phyloP scores from a whole-genome alignment of 2,797 vertebrate genomes.

The Neopelma chrysocephalum region DNA sequence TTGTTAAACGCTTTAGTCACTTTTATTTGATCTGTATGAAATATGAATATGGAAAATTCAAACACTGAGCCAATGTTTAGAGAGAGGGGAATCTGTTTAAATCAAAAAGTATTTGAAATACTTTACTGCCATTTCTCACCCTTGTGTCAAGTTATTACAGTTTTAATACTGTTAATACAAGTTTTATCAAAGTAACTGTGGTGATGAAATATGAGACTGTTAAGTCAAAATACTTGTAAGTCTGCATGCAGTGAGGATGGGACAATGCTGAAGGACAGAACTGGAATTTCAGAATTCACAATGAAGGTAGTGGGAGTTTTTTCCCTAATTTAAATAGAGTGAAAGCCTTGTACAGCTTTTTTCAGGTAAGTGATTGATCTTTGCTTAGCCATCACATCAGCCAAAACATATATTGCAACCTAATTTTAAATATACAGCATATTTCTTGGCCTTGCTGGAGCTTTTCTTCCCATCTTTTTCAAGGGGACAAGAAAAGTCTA shows the following conservation, averaged over 20 bases:
- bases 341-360: not conserved
- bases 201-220: not conserved
- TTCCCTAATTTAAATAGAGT: not conserved
- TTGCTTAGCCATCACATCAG: not conserved
- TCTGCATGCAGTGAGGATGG: not conserved
- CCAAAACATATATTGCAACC: not conserved
- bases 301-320: not conserved
- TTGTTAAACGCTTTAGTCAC: constrained; percentile 73
- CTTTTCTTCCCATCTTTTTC: not conserved
- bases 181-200: not conserved
- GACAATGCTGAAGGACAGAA: not conserved
- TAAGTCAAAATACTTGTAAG: not conserved
- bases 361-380: not conserved
- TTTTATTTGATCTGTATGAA: not conserved
- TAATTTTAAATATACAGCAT: not conserved
- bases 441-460: not conserved
- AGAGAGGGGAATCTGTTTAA: not conserved
- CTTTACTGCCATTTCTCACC: not conserved
- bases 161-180: not conserved
- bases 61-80: not conserved
- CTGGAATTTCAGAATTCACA: not conserved
- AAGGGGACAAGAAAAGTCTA: not conserved
- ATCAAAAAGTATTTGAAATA: not conserved
- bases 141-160: not conserved
- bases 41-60: not conserved